phyloP scores from a whole-genome alignment of 2,888 invertebrate species.

The Bruchidius siliquastri region DNA sequence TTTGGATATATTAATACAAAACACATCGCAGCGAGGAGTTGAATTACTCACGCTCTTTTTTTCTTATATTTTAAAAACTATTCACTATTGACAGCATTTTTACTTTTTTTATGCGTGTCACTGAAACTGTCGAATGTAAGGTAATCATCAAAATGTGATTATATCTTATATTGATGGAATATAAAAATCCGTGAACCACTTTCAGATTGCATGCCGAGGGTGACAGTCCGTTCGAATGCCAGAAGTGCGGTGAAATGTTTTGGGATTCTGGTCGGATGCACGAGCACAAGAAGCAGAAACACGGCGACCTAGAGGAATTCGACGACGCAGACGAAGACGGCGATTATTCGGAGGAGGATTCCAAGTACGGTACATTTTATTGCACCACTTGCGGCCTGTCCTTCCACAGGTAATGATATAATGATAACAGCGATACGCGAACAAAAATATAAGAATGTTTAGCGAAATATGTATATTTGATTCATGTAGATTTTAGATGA shows the following conservation, averaged over 20 bases:
- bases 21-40: too few species aligned
- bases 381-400: constrained; percentile 76
- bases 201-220: constrained; percentile 21
- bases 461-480: too few species aligned
- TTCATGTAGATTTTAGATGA: too few species aligned
- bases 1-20: too few species aligned
- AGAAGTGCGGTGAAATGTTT: constrained; percentile 73
- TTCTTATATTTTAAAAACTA: too few species aligned
- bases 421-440: neutral
- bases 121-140: too few species aligned
- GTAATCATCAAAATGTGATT: too few species aligned
- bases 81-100: too few species aligned
- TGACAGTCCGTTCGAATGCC: constrained; percentile 76
- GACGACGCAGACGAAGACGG: constrained; percentile 53
- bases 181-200: neutral
- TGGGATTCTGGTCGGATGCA: constrained; percentile 61
- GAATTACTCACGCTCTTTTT: too few species aligned
- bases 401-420: constrained; percentile 67
- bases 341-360: constrained; percentile 55
- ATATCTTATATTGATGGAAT: too few species aligned
- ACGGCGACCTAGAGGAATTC: constrained; percentile 52
- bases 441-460: too few species aligned
- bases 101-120: too few species aligned
- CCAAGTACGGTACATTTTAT: constrained; percentile 54
- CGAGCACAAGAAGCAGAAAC: constrained; percentile 59